Percentiles rank a stretch among this genome's conserved stretches.
Evolutionary conservation across 2,888 invertebrate species (phyloP).

Genomic region (Pyrochroa serraticornis): DNA sequence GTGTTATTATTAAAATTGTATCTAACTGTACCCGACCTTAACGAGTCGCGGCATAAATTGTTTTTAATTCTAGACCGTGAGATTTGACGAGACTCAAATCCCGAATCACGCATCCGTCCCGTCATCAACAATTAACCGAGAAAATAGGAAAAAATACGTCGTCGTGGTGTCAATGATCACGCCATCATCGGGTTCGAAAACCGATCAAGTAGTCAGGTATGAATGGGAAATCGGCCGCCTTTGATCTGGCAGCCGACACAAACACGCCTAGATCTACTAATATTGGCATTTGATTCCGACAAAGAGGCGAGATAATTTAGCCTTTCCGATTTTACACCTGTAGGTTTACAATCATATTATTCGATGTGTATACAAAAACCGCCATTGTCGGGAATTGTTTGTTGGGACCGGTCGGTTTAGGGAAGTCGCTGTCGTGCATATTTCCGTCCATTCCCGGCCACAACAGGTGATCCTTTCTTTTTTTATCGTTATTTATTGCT

Average conservation of each 20-base stretch:
- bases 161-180: too few species aligned
- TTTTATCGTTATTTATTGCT: conserved; percentile 38
- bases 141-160: too few species aligned
- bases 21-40: conserved; percentile 18
- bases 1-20: conserved; percentile 17
- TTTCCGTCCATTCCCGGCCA: background rate
- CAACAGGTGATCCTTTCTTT: conserved; percentile 18
- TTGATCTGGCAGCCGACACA: conserved; percentile 25
- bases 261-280: conserved; percentile 26
- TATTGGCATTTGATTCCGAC: conserved; percentile 28
- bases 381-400: conserved; percentile 4
- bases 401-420: background rate
- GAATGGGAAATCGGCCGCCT: conserved; percentile 24
- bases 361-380: conserved; percentile 12
- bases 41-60: conserved; percentile 14
- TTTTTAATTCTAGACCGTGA: conserved; percentile 21
- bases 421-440: conserved; percentile 1
- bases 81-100: background rate
- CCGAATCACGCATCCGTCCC: too few species aligned
- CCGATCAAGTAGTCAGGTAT: background rate
- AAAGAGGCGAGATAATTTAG: conserved; percentile 14
- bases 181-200: too few species aligned
- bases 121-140: too few species aligned
- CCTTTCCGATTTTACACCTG: conserved; percentile 21
- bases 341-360: conserved; percentile 9